Evolutionary conservation across 2,113 vertebrate species (phyloP), one percentile per base, ranked within the genome.

Genomic region (Misgurnus mizolepis): DNA sequence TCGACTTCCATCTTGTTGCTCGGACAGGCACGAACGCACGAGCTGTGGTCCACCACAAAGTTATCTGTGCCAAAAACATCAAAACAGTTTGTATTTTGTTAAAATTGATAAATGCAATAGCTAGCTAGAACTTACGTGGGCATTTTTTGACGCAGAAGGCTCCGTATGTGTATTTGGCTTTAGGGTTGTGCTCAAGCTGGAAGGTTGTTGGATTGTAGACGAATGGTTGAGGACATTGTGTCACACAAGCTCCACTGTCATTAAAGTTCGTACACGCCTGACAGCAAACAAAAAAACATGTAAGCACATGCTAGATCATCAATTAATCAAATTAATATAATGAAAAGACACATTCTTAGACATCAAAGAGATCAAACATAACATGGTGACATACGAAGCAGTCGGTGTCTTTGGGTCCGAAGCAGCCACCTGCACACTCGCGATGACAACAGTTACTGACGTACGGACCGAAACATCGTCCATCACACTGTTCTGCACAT

Each of bases 191-290:
- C 81, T 99, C 98, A 81, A 98, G 76, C 61, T 99, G 97, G 80
- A 98, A 99, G 17, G 95, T 96, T 0, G 95, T 98, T 43, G 96
- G 96, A 87, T 98, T 99, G 93, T 99, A 99, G 10, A 99, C 96
- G 3, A 97, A 97, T 0, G 97, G 97, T 87, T 98, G 96, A 9
- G 98, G 97, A 78, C 98, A 99, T 82, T 99, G 97, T 0, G 96
- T 99, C 81, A 99, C 96, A 43, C 98, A 99, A 0, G 98, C 95
- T 0, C 98, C 97, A 0, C 97, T 98, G 89, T 99, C 96, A 71
- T 99, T 99, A 92, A 99, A 99, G 88, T 98, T 99, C 89, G 97
- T 97, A 83, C 98, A 99, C 22, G 98, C 97, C 98, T 99, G 89
- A 1, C 82, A 84, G 50, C 6, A 82, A 83, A 3, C 50, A 39